These are phyloP conservation scores for Arctocebus calabarensis DNA, from an alignment of 2,797 vertebrate genomes.

Conservation along the genomic window DNA sequence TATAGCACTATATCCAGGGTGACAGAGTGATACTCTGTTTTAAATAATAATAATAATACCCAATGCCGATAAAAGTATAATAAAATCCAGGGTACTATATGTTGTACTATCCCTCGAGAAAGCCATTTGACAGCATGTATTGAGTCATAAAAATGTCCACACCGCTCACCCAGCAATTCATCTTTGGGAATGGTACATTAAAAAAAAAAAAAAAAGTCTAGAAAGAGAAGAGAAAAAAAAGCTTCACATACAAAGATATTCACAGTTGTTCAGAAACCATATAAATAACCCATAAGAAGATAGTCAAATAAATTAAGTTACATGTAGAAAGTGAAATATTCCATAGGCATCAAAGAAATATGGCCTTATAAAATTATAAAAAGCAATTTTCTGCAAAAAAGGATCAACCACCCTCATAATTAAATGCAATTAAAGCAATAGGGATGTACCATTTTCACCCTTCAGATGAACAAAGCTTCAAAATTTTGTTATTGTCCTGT, in stretches of 20 bases:
- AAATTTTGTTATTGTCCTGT: not conserved
- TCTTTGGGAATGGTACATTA: slow-evolving; percentile 46
- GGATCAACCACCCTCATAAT: not conserved
- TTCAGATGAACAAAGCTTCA: slow-evolving; percentile 17
- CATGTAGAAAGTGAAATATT: slow-evolving; percentile 51
- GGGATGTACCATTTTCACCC: not conserved
- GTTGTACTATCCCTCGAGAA: slow-evolving; percentile 26
- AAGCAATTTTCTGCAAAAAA: slow-evolving; percentile 53
- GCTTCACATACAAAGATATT: slow-evolving; percentile 23
- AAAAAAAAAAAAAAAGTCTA: not conserved
- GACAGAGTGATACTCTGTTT: too few relatives aligned
- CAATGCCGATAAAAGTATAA: not conserved
- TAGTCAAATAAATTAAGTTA: slow-evolving; percentile 54
- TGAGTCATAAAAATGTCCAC: slow-evolving; percentile 66
- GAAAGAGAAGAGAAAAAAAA: slow-evolving; percentile 21
- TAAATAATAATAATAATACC: not conserved
- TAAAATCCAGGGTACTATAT: not conserved
- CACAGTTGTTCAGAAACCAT: slow-evolving; percentile 39
- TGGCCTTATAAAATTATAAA: slow-evolving; percentile 29
- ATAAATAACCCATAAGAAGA: slow-evolving; percentile 47
- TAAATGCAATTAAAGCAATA: slow-evolving; percentile 59
- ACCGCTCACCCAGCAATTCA: slow-evolving; percentile 52
- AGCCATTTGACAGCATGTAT: slow-evolving; percentile 62
- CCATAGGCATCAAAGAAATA: not conserved
- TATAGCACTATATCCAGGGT: too few relatives aligned